Conservation (phyloP, 2,888 invertebrate genomes). For the Camptogramma bilineatum region DNA sequence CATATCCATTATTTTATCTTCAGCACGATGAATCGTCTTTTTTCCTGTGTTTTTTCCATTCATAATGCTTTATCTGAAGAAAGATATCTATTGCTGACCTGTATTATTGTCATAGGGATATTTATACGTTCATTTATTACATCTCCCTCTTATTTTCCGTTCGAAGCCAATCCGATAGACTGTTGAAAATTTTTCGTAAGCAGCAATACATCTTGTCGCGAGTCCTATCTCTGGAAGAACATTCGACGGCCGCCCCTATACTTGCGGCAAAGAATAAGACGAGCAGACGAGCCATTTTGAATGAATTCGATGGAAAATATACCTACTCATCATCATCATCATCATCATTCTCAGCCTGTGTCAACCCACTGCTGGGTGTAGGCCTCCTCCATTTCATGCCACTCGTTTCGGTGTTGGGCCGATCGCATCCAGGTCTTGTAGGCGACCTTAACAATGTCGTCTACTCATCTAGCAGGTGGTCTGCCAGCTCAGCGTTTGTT, state of each 20-base stretch:
- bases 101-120: conserved; percentile 85
- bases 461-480: too few relatives aligned
- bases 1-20: conserved; percentile 71
- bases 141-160: conserved; percentile 85
- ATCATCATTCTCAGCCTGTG: too few relatives aligned
- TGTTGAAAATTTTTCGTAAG: conserved; percentile 86
- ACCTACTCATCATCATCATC: too few relatives aligned
- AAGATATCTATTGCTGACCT: conserved; percentile 85
- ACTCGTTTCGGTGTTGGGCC: too few relatives aligned
- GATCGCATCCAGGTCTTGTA: too few relatives aligned
- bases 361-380: too few relatives aligned
- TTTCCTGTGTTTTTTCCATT: conserved; percentile 82
- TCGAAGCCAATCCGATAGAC: conserved; percentile 83
- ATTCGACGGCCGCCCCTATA: conserved; percentile 82
- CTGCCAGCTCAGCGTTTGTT: too few relatives aligned
- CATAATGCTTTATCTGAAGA: conserved; percentile 79
- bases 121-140: conserved; percentile 84
- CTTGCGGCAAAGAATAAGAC: conserved; percentile 59
- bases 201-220: conserved; percentile 84
- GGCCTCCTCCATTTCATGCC: too few relatives aligned
- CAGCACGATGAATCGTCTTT: conserved; percentile 68
- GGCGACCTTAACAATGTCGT: too few relatives aligned
- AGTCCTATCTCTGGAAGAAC: conserved; percentile 84
- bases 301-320: too few relatives aligned
- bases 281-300: conserved; percentile 15